These are phyloP conservation scores for Saccopteryx bilineata DNA, from an alignment of 2,113 vertebrate genomes.

Conservation along the genomic window DNA sequence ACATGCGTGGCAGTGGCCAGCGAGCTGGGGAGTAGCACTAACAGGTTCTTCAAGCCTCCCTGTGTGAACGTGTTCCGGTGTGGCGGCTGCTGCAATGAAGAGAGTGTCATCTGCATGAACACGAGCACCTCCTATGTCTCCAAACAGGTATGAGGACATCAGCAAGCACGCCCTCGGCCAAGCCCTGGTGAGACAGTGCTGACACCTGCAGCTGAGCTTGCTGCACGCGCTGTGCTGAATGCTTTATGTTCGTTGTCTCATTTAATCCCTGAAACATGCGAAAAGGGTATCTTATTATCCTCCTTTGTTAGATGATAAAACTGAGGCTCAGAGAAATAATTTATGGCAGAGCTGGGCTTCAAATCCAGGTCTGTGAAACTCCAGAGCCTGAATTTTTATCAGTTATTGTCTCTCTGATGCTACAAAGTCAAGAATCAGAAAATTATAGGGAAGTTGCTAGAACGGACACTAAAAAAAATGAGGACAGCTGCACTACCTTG, in stretches of 20 bases:
- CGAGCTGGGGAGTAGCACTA: constrained; percentile 93
- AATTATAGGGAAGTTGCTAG: background rate
- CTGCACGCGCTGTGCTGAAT: background rate
- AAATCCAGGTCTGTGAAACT: background rate
- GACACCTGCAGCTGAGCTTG: background rate
- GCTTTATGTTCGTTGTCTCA: background rate
- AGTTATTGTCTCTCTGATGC: background rate
- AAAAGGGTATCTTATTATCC: background rate
- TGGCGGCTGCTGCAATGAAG: constrained; percentile 97
- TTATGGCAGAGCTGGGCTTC: constrained; percentile 5
- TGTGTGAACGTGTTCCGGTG: constrained; percentile 97
- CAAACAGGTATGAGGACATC: constrained; percentile 92
- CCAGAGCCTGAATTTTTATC: background rate
- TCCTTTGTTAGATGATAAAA: background rate
- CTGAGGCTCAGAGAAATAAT: background rate
- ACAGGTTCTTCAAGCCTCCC: constrained; percentile 97
- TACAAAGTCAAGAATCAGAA: background rate
- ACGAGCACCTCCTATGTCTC: constrained; percentile 94
- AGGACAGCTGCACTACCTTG: background rate
- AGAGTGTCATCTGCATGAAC: constrained; percentile 94
- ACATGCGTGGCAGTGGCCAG: constrained; percentile 96
- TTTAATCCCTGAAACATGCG: background rate
- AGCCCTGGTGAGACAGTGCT: background rate
- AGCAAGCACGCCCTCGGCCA: rapidly evolving
- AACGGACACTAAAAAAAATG: background rate